These are phyloP conservation scores for Chaetodon auriga DNA, from an alignment of 2,113 vertebrate species.

Conservation along the genomic window DNA sequence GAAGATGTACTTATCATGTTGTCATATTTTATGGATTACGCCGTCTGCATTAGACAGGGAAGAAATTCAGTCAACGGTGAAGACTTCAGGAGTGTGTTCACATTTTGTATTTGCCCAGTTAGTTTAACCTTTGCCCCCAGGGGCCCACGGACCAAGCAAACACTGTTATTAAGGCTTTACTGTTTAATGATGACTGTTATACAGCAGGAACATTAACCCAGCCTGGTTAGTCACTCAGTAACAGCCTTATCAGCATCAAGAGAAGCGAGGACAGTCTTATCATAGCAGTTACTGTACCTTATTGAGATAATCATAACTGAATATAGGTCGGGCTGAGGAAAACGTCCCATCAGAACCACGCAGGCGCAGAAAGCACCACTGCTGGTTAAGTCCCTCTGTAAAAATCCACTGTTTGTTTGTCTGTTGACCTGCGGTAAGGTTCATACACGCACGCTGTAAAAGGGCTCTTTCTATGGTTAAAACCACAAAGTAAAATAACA, in stretches of 20 bases:
- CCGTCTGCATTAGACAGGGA: neutral
- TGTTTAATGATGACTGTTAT: constrained; percentile 39
- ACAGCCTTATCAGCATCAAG: constrained; percentile 71
- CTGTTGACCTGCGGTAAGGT: neutral
- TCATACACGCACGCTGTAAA: neutral
- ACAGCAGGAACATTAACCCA: constrained; percentile 36
- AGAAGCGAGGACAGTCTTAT: constrained; percentile 65
- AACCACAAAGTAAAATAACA: neutral
- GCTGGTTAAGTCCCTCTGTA: neutral
- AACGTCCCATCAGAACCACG: neutral
- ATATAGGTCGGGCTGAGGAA: constrained; percentile 36
- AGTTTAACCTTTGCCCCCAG: constrained; percentile 45
- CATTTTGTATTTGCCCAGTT: constrained; percentile 1
- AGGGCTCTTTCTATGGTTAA: neutral
- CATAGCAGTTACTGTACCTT: constrained; percentile 36
- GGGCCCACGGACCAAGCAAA: constrained; percentile 46
- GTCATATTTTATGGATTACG: neutral
- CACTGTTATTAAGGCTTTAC: constrained; percentile 40
- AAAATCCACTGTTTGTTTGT: neutral
- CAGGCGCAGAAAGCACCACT: neutral
- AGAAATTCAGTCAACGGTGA: neutral
- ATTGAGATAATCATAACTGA: constrained; percentile 50
- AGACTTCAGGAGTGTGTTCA: neutral
- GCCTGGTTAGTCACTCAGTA: constrained; percentile 69
- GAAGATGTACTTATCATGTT: neutral